Evolutionary conservation across 2,797 vertebrate genomes (phyloP).

Genomic region (Hapalemur alaotrensis): DNA sequence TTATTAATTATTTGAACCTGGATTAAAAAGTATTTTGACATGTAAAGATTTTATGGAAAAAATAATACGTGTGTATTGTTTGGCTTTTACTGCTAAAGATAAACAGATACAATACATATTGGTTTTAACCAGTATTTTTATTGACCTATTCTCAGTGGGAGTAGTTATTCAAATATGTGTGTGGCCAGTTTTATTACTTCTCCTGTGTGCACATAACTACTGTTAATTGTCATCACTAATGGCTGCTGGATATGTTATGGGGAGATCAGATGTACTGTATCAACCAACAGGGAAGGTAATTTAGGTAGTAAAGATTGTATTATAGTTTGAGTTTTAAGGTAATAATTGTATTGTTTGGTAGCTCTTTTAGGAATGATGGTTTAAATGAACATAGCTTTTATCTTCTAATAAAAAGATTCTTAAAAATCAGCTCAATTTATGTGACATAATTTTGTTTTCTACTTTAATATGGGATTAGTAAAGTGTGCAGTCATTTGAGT

Average conservation of each 20-base stretch:
- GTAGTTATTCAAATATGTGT: neutral
- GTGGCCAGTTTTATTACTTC: neutral
- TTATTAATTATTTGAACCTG: neutral
- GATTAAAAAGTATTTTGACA: conserved; percentile 30
- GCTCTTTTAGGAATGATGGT: conserved; percentile 28
- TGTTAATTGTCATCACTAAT: neutral
- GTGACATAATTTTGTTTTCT: conserved; percentile 48
- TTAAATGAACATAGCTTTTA: conserved; percentile 43
- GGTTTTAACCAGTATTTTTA: conserved; percentile 4
- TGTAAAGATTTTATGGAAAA: conserved; percentile 14
- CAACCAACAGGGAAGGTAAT: neutral
- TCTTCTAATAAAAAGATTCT: conserved; percentile 58
- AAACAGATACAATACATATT: neutral
- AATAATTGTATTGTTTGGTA: conserved; percentile 17
- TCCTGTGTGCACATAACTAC: neutral
- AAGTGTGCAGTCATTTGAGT: neutral
- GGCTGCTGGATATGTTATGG: neutral
- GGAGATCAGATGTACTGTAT: neutral
- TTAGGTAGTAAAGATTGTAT: neutral
- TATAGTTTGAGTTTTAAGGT: conserved; percentile 38
- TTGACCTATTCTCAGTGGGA: neutral
- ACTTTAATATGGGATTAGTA: neutral
- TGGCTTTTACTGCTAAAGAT: neutral
- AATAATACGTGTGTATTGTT: neutral
- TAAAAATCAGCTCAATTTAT: conserved; percentile 36